These are phyloP conservation scores for Carpatolechia fugitivella DNA, from an alignment of 2,888 invertebrate species.

Conservation along the genomic window DNA sequence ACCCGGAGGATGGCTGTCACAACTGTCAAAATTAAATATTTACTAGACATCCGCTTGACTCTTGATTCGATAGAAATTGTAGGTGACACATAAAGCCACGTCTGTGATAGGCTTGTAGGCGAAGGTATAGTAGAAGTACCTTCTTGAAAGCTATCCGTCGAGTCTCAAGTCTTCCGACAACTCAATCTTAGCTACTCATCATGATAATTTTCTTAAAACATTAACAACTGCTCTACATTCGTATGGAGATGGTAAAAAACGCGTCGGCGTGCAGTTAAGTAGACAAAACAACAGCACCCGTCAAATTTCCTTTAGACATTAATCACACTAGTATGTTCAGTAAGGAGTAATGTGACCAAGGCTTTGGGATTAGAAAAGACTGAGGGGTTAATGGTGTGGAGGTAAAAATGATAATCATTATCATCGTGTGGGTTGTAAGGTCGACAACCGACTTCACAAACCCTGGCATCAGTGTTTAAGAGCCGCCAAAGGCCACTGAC, in stretches of 20 bases:
- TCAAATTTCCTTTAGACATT: conserved; percentile 77
- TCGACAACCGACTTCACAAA: too few relatives aligned
- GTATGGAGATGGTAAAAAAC: conserved; percentile 55
- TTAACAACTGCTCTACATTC: conserved; percentile 73
- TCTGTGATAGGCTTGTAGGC: too few relatives aligned
- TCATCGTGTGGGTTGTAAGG: too few relatives aligned
- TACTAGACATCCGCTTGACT: too few relatives aligned
- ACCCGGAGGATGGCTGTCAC: too few relatives aligned
- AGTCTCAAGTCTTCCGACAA: background rate
- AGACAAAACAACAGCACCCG: conserved; percentile 77
- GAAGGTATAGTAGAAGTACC: too few relatives aligned
- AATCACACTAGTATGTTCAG: conserved; percentile 74
- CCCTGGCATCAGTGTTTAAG: too few relatives aligned
- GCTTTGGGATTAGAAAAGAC: conserved; percentile 16
- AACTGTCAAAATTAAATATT: too few relatives aligned
- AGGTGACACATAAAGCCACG: too few relatives aligned
- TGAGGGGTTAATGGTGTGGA: background rate
- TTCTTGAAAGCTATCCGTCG: background rate
- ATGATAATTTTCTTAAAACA: conserved; percentile 55
- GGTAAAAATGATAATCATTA: too few relatives aligned
- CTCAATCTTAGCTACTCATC: conserved; percentile 14
- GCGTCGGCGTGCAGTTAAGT: conserved; percentile 74
- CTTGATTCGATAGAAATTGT: too few relatives aligned
- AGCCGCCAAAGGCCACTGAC: too few relatives aligned
- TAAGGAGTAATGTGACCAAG: conserved; percentile 53